Percentiles rank a stretch among this genome's conserved stretches.
These are phyloP conservation scores for Erythrolamprus reginae DNA, from an alignment of 2,113 vertebrate genomes.

Conservation along the genomic window DNA sequence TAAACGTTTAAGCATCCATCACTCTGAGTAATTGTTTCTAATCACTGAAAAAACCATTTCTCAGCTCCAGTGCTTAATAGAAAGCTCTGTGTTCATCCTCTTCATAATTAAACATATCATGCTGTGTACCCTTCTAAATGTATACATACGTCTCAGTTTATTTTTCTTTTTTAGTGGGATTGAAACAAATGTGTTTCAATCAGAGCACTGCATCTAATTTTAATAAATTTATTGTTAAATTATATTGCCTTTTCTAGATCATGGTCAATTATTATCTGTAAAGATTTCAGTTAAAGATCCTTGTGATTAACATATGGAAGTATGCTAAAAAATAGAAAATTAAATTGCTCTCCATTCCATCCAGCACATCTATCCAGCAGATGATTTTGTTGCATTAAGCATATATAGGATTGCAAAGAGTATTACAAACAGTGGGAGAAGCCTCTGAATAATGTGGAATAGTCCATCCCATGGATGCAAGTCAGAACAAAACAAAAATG, in stretches of 20 bases:
- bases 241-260: constrained; percentile 3
- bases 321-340: not conserved
- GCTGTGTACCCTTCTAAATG: not conserved
- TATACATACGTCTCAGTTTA: constrained; percentile 5
- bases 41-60: constrained; percentile 7
- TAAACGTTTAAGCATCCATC: constrained; percentile 23
- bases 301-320: not conserved
- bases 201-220: not conserved
- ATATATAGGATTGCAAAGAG: not conserved
- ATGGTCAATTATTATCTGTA: not conserved
- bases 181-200: rapidly evolving
- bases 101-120: constrained; percentile 27
- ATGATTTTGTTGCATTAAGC: not conserved
- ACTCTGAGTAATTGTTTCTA: constrained; percentile 22
- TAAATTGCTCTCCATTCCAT: not conserved
- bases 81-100: not conserved
- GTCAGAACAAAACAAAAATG: not conserved
- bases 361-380: not conserved
- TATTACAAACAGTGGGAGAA: not conserved
- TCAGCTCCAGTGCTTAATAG: constrained; percentile 16
- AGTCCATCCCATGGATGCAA: not conserved
- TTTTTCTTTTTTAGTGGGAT: constrained; percentile 27
- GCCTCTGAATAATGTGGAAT: not conserved
- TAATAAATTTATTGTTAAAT: not conserved
- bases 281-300: not conserved